Conservation (phyloP, 2,888 invertebrate genomes). For the Campoplex nolae region DNA sequence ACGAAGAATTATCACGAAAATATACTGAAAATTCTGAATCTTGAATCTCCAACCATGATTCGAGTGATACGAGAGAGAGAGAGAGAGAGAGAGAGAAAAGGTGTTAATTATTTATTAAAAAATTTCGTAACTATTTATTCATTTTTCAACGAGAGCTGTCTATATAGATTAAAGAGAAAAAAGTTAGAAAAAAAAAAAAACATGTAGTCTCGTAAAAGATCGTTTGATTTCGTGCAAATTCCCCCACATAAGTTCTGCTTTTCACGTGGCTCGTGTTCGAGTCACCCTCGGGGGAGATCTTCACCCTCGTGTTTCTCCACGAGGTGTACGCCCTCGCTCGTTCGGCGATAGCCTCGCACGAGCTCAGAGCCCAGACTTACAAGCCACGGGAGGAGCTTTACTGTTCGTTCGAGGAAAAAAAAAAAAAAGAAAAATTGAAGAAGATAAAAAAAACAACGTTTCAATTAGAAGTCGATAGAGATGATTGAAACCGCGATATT, state of each 20-base stretch:
- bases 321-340: not conserved
- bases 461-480: not conserved
- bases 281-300: not conserved
- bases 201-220: not conserved
- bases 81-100: not conserved
- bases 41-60: too few species aligned
- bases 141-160: not conserved
- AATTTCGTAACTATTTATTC: not conserved
- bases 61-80: too few species aligned
- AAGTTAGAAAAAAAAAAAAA: not conserved
- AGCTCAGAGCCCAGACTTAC: not conserved
- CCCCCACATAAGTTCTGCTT: conserved; percentile 5
- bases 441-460: not conserved
- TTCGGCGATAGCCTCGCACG: not conserved
- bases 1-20: not conserved
- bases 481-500: not conserved
- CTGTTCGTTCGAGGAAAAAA: not conserved
- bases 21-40: not conserved
- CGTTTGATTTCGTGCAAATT: not conserved
- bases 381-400: conserved; percentile 2
- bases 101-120: not conserved
- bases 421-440: not conserved
- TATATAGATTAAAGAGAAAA: not conserved
- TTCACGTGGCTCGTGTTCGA: conserved; percentile 5
- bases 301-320: conserved; percentile 19